A percentile compares a stretch with the other conserved stretches of the same genome.
Evolutionary conservation across 1,140 invertebrate species (phyloP).

Genomic region (Zaprionus tsacasi): DNA sequence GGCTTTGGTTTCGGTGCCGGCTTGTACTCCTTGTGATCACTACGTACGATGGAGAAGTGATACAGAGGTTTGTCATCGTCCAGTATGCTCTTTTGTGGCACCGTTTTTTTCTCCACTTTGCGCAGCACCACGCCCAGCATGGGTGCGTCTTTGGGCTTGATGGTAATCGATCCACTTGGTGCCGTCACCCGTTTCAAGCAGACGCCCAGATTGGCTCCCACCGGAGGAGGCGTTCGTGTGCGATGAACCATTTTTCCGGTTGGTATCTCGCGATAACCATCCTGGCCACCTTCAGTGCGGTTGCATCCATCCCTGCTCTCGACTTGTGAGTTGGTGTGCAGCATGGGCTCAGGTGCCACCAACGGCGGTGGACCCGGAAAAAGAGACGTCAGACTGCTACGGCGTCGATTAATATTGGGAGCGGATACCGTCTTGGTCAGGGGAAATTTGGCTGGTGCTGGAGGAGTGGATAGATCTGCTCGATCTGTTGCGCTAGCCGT

Average conservation of each 20-base stretch:
- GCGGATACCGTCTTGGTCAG: constrained; percentile 70
- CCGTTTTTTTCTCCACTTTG: constrained; percentile 73
- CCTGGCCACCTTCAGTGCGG: constrained; percentile 25
- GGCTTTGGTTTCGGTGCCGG: constrained; percentile 69
- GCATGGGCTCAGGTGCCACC: constrained; percentile 63
- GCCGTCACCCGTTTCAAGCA: constrained; percentile 71
- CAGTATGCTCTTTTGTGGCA: constrained; percentile 78
- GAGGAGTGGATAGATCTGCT: constrained; percentile 8
- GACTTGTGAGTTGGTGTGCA: constrained; percentile 61
- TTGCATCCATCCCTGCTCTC: neutral
- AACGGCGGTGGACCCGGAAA: constrained; percentile 78
- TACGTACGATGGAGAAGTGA: constrained; percentile 79
- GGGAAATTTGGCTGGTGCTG: constrained; percentile 57
- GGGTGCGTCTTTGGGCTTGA: constrained; percentile 76
- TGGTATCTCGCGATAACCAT: constrained; percentile 70
- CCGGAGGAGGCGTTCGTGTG: constrained; percentile 77
- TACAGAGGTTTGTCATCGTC: constrained; percentile 81
- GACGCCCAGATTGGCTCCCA: constrained; percentile 76
- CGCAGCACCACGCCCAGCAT: constrained; percentile 81
- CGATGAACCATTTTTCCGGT: constrained; percentile 77
- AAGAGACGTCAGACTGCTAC: constrained; percentile 65
- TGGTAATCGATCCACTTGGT: constrained; percentile 63
- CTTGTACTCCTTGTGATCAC: constrained; percentile 71
- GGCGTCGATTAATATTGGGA: constrained; percentile 64
- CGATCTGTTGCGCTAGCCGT: constrained; percentile 54